A percentile compares a stretch with the other conserved stretches of the same genome.
Conservation (phyloP, 2,888 invertebrate genomes). For the Acleris holmiana region DNA sequence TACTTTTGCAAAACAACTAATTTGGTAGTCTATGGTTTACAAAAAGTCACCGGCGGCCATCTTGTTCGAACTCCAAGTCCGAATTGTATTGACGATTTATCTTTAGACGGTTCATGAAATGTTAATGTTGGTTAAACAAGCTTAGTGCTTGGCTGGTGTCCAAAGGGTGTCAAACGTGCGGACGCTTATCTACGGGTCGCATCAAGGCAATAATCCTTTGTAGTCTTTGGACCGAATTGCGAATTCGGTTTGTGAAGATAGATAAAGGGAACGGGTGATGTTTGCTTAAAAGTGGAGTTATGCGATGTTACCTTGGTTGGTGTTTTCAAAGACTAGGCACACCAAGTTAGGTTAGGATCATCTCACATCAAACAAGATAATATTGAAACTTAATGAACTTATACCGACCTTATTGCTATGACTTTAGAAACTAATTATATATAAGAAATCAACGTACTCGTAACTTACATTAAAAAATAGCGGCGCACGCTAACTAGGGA, state of each 20-base stretch:
- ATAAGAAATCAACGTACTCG: too few relatives aligned
- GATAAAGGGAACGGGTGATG: slow-evolving; percentile 7
- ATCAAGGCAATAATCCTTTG: slow-evolving; percentile 32
- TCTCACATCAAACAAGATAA: too few relatives aligned
- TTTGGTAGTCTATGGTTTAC: too few relatives aligned
- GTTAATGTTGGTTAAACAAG: slow-evolving; percentile 19
- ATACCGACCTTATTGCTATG: too few relatives aligned
- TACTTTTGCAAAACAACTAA: too few relatives aligned
- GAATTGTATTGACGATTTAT: slow-evolving; percentile 6
- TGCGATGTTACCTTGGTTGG: neutral
- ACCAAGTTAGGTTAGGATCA: too few relatives aligned
- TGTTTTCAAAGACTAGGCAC: too few relatives aligned
- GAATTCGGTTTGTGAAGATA: slow-evolving; percentile 26
- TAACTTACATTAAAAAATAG: too few relatives aligned
- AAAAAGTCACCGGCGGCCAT: too few relatives aligned
- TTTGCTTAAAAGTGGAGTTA: slow-evolving; percentile 6
- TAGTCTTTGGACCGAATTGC: slow-evolving; percentile 19
- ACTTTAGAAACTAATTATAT: too few relatives aligned
- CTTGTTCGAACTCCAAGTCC: neutral
- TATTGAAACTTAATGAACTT: too few relatives aligned
- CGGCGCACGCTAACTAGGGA: too few relatives aligned
- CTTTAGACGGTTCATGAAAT: slow-evolving; percentile 23
- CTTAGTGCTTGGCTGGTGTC: slow-evolving; percentile 2
- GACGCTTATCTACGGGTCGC: slow-evolving; percentile 23
- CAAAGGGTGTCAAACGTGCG: slow-evolving; percentile 13